These are phyloP conservation scores for Gymnocephalus cernua DNA, from an alignment of 2,113 vertebrate species.

Conservation along the genomic window DNA sequence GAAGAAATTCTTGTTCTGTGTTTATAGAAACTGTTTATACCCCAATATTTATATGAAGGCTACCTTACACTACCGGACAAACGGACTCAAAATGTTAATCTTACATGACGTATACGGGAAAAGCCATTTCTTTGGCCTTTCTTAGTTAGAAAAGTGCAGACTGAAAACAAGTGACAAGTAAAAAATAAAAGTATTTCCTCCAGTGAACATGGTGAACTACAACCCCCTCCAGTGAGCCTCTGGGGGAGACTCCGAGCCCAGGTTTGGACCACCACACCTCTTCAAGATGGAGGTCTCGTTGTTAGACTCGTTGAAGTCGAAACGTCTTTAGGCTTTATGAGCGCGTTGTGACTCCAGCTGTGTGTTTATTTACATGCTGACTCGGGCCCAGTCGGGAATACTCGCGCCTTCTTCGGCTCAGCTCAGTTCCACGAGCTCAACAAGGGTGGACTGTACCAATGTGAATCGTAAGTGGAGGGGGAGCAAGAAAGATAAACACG, in stretches of 20 bases:
- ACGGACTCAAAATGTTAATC: neutral
- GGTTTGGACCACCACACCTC: neutral
- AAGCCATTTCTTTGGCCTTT: neutral
- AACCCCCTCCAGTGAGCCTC: neutral
- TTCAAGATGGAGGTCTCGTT: neutral
- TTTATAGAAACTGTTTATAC: neutral
- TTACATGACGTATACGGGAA: neutral
- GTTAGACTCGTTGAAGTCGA: neutral
- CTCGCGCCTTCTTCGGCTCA: constrained; percentile 34
- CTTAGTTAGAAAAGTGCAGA: too few species aligned
- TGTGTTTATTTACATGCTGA: constrained; percentile 63
- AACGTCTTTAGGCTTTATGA: too few species aligned
- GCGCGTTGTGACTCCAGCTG: constrained; percentile 21
- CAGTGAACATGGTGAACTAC: neutral
- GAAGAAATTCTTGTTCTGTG: neutral
- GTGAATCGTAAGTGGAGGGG: neutral
- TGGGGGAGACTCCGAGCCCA: neutral
- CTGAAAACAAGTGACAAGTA: neutral
- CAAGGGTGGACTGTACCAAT: constrained; percentile 77
- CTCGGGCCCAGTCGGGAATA: constrained; percentile 46
- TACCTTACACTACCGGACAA: too few species aligned
- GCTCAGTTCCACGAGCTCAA: constrained; percentile 56
- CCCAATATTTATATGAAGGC: too few species aligned
- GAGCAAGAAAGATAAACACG: neutral
- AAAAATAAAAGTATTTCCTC: neutral